Evolutionary conservation across 2,797 vertebrate species (phyloP).

Genomic region (Apogon hyalosoma): DNA sequence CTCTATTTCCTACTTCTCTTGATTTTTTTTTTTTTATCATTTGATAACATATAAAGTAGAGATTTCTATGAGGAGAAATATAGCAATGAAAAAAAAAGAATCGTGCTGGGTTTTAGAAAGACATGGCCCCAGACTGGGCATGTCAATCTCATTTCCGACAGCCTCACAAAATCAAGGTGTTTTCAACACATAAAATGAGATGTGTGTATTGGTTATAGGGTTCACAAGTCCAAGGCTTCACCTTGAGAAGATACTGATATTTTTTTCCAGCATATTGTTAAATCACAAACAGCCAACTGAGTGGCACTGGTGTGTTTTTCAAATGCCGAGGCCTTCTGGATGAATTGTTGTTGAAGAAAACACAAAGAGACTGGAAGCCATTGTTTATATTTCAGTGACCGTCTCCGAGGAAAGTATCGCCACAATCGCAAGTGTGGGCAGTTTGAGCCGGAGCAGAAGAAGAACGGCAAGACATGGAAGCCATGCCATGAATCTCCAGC

Average conservation of each 20-base stretch:
- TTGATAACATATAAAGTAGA: conserved; percentile 83
- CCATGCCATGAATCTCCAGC: conserved; percentile 69
- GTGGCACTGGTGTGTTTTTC: conserved; percentile 56
- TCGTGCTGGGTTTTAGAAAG: conserved; percentile 70
- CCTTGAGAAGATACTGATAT: conserved; percentile 74
- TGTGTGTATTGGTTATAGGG: conserved; percentile 61
- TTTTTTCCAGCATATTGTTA: conserved; percentile 55
- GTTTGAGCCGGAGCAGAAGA: conserved; percentile 50
- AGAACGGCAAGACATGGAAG: conserved; percentile 5
- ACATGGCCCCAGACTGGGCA: conserved; percentile 73
- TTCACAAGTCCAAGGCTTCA: conserved; percentile 68
- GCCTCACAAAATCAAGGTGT: conserved; percentile 78
- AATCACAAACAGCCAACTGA: conserved; percentile 45
- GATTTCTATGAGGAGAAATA: conserved; percentile 79
- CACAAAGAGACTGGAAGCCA: conserved; percentile 45
- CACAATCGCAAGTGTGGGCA: conserved; percentile 44
- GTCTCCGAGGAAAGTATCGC: conserved; percentile 60
- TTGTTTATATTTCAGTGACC: conserved; percentile 62
- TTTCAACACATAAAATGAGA: conserved; percentile 66
- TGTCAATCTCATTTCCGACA: conserved; percentile 85
- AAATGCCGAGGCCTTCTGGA: conserved; percentile 23
- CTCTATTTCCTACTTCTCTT: conserved; percentile 78
- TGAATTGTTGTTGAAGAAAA: conserved; percentile 47
- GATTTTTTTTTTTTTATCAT: conserved; percentile 76
- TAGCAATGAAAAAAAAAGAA: conserved; percentile 60